Percentiles rank a stretch among this genome's conserved stretches.
Conservation (phyloP, 1,140 invertebrate species). For the Stenopsyche tienmushanensis region DNA sequence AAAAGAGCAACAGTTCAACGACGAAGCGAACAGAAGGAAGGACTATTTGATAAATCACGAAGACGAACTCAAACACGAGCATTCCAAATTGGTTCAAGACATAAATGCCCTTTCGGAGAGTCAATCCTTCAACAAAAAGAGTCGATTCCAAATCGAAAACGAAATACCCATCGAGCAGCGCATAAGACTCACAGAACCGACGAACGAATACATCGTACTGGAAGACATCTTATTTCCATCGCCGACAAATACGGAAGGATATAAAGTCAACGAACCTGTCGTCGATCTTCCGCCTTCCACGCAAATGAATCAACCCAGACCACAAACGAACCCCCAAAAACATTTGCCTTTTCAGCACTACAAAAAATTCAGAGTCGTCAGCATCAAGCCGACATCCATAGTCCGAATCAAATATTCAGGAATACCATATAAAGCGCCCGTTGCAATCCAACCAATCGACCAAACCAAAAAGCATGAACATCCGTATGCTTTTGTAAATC, state of each 20-base stretch:
- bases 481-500: neutral
- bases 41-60: neutral
- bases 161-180: neutral
- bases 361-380: conserved; percentile 20
- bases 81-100: conserved; percentile 30
- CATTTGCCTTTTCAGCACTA: neutral
- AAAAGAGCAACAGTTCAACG: neutral
- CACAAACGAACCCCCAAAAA: neutral
- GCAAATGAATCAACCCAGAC: neutral
- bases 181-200: neutral
- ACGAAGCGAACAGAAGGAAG: neutral
- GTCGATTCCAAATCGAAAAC: neutral
- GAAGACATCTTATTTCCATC: neutral
- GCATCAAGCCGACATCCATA: neutral
- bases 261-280: neutral
- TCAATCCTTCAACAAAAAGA: neutral
- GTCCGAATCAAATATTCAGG: neutral
- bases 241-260: neutral
- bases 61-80: conserved; percentile 15
- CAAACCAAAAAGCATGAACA: neutral
- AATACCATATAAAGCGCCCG: neutral
- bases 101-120: conserved; percentile 29
- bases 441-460: too few relatives aligned
- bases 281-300: neutral
- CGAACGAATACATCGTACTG: neutral